Evolutionary conservation across 1,140 invertebrate genomes (phyloP).

Genomic region (Aphidius ervi): DNA sequence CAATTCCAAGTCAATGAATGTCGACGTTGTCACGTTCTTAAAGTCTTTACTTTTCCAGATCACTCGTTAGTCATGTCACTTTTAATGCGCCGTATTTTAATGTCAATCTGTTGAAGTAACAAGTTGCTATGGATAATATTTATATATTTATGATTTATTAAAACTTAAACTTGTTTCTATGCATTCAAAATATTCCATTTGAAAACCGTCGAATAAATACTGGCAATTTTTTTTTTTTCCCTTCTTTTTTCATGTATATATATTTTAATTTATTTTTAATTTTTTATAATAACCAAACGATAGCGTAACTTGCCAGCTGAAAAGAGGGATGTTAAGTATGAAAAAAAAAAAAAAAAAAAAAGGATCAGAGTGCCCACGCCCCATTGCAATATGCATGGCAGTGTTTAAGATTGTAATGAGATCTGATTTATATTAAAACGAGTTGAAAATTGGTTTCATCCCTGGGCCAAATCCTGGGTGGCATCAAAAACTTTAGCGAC

Average conservation of each 20-base stretch:
- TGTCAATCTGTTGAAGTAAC: too few relatives aligned
- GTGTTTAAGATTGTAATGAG: constrained; percentile 38
- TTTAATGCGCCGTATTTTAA: too few relatives aligned
- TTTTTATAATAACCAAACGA: neutral
- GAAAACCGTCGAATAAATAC: constrained; percentile 48
- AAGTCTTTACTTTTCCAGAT: too few relatives aligned
- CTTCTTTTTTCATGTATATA: neutral
- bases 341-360: too few relatives aligned
- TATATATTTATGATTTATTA: neutral
- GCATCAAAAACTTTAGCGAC: constrained; percentile 19
- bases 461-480: constrained; percentile 34
- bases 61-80: too few relatives aligned
- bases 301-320: neutral
- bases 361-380: neutral
- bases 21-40: too few relatives aligned
- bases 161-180: constrained; percentile 30
- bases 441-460: constrained; percentile 48
- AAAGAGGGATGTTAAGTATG: constrained; percentile 11
- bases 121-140: neutral
- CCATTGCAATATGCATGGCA: constrained; percentile 19
- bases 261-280: too few relatives aligned
- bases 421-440: constrained; percentile 47
- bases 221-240: constrained; percentile 21
- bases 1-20: too few relatives aligned
- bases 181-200: constrained; percentile 51